Evolutionary conservation across 2,888 invertebrate genomes (phyloP).

Genomic region (Falcaria lacertinaria): DNA sequence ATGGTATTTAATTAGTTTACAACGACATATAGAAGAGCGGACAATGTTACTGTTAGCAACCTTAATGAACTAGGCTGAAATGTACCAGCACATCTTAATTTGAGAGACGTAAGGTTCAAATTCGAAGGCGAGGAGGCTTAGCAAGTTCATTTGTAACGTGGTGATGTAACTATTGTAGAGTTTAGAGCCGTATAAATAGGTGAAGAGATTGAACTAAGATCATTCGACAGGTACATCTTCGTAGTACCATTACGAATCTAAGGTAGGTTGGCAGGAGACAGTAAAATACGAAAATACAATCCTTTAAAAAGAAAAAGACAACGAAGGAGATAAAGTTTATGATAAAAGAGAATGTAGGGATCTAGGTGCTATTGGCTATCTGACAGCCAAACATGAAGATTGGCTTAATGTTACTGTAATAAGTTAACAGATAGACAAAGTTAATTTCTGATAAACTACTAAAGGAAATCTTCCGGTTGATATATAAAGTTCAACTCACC

Average conservation of each 20-base stretch:
- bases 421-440: no score
- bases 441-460: no score
- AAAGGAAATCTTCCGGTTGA: no score
- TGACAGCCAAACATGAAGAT: no score
- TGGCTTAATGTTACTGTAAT: no score
- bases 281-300: no score
- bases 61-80: neutral
- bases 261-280: neutral
- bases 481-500: no score
- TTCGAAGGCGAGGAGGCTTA: neutral
- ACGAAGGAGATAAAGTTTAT: no score
- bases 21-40: neutral
- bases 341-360: no score
- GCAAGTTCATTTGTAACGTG: no score
- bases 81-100: neutral
- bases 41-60: neutral
- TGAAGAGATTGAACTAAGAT: neutral
- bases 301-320: no score
- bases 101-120: neutral
- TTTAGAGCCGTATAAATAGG: neutral
- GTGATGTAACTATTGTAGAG: neutral
- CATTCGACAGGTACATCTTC: neutral
- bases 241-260: neutral
- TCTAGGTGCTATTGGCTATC: no score
- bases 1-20: neutral